phyloP scores from a whole-genome alignment of 2,888 invertebrate genomes.

The Melieria omissa region DNA sequence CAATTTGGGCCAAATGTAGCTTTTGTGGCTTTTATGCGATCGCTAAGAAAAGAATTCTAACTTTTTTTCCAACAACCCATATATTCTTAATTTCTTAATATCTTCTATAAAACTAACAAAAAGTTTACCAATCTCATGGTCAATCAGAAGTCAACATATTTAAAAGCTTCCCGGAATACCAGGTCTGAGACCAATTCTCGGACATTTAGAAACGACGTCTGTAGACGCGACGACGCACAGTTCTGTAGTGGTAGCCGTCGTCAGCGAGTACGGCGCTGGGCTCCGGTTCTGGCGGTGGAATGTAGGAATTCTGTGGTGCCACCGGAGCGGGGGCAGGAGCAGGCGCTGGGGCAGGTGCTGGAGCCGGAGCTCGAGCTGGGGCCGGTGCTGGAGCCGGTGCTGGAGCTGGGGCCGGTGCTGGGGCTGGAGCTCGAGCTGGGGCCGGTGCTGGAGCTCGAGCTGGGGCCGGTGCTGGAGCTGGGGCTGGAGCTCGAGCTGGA shows the following conservation, averaged over 20 bases:
- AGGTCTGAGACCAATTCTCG: too few species aligned
- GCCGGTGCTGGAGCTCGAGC: constrained; percentile 27
- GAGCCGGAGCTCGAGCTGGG: constrained; percentile 50
- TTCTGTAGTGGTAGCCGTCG: constrained; percentile 45
- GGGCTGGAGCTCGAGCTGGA: constrained; percentile 46
- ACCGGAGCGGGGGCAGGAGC: constrained; percentile 29
- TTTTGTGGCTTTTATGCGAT: too few species aligned
- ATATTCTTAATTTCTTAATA: too few species aligned
- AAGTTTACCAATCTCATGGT: too few species aligned
- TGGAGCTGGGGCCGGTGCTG: constrained; percentile 13
- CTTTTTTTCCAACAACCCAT: too few species aligned
- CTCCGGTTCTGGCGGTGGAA: constrained; percentile 13
- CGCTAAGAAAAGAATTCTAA: too few species aligned
- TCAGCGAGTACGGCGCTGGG: constrained; percentile 13
- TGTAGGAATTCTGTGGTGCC: constrained; percentile 23
- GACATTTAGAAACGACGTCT: constrained; percentile 44
- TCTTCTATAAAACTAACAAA: too few species aligned
- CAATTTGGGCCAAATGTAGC: too few species aligned
- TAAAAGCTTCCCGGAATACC: too few species aligned
- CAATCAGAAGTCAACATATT: too few species aligned
- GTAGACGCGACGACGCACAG: constrained; percentile 48
- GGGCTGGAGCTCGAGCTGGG: constrained; percentile 21
- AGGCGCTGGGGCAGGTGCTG: constrained; percentile 47
- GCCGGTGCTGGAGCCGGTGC: constrained; percentile 34
- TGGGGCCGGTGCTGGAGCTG: constrained; percentile 34